A percentile compares a stretch with the other conserved stretches of the same genome.
These are phyloP conservation scores for Campoplex nolae DNA, from an alignment of 2,888 invertebrate genomes.

Conservation along the genomic window DNA sequence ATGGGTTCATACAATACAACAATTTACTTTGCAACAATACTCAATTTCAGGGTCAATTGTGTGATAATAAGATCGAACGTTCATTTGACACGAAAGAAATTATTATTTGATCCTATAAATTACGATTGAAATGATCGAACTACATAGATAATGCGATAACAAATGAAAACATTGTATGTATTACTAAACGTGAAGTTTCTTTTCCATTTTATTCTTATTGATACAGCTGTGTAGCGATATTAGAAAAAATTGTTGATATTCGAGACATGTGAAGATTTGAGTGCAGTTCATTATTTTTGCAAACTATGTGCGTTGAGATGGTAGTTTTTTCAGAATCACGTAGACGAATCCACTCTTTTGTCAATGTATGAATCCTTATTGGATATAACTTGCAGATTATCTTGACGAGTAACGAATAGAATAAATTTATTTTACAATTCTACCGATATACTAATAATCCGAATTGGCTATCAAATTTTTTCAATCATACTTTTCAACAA, in stretches of 20 bases:
- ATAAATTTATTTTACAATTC: too few relatives aligned
- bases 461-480: too few relatives aligned
- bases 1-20: slow-evolving; percentile 44
- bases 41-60: not conserved
- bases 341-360: too few relatives aligned
- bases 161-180: not conserved
- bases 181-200: not conserved
- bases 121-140: not conserved
- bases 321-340: too few relatives aligned
- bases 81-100: not conserved
- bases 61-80: not conserved
- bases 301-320: too few relatives aligned
- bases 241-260: not conserved
- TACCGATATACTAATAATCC: too few relatives aligned
- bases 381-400: too few relatives aligned
- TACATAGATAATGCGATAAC: not conserved
- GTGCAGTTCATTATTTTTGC: not conserved
- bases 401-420: too few relatives aligned
- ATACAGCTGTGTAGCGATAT: not conserved
- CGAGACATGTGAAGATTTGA: not conserved
- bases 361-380: too few relatives aligned
- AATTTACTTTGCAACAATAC: not conserved
- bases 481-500: too few relatives aligned
- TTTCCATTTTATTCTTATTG: not conserved
- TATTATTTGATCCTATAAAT: not conserved